Evolutionary conservation across 2,113 vertebrate genomes (phyloP).

Genomic region (Stercorarius parasiticus): DNA sequence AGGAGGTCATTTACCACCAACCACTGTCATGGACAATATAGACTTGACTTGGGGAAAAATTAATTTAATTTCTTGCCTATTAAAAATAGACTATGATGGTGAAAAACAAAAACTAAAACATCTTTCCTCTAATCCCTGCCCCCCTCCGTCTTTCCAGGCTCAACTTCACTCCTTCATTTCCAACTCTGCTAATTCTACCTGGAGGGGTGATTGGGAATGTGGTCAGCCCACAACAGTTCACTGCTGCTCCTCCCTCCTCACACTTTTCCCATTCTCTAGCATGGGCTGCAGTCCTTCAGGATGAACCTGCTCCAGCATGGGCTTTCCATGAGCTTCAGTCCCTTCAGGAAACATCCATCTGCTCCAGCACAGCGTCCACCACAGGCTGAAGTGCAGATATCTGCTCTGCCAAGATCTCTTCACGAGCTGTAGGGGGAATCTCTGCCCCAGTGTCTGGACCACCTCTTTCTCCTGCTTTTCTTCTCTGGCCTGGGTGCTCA

Average conservation of each 20-base stretch:
- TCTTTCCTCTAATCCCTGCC: neutral
- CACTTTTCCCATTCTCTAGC: neutral
- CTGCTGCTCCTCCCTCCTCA: neutral
- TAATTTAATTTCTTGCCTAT: neutral
- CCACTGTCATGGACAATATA: neutral
- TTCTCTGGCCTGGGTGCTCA: neutral
- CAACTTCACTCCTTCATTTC: neutral
- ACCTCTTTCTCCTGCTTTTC: neutral
- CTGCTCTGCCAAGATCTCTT: accelerated
- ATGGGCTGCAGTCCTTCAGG: neutral
- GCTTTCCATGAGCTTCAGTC: neutral
- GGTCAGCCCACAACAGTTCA: neutral
- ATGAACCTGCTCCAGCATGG: neutral
- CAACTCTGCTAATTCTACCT: accelerated
- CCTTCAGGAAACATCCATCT: neutral
- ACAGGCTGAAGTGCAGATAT: neutral
- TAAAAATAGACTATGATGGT: neutral
- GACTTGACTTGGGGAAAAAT: neutral
- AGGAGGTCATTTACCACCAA: neutral
- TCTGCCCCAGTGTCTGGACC: neutral
- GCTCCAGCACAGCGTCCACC: neutral
- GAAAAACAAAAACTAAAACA: neutral
- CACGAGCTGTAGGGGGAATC: neutral
- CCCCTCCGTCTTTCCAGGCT: neutral
- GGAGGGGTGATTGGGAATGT: neutral